phyloP scores from a whole-genome alignment of 1,140 invertebrate genomes.

The Trypoxylus dichotomus region DNA sequence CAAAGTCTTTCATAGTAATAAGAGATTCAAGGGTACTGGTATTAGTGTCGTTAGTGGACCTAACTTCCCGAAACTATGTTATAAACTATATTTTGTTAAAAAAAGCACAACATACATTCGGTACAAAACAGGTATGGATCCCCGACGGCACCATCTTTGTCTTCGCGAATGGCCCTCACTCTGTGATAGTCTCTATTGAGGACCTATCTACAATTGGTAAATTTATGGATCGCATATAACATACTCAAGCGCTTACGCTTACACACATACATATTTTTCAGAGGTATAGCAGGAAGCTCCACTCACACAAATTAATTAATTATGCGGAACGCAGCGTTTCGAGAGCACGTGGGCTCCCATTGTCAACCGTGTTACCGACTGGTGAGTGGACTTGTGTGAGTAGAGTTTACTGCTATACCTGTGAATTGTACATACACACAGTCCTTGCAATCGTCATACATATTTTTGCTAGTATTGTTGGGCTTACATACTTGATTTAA shows the following conservation, averaged over 20 bases:
- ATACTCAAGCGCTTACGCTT: not conserved
- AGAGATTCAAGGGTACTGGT: conserved; percentile 7
- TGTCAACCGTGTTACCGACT: too few species aligned
- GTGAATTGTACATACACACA: too few species aligned
- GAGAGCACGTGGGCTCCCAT: too few species aligned
- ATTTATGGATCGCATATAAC: not conserved
- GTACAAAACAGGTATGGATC: not conserved
- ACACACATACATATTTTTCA: not conserved
- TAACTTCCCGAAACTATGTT: not conserved
- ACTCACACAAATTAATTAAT: too few species aligned
- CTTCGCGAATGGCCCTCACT: not conserved
- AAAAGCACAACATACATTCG: not conserved
- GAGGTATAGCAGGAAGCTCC: too few species aligned
- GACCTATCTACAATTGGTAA: too few species aligned
- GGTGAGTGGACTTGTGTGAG: too few species aligned
- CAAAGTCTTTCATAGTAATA: not conserved
- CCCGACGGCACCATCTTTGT: conserved; percentile 2
- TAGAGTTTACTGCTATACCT: too few species aligned
- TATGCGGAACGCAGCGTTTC: too few species aligned
- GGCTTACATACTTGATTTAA: too few species aligned
- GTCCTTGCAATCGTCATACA: too few species aligned
- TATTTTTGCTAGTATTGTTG: too few species aligned
- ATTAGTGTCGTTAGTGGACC: not conserved
- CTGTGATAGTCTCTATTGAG: not conserved
- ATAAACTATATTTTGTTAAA: not conserved